Percentiles rank a stretch among this genome's conserved stretches.
Conservation (phyloP, 92 coral and sea anemone genomes). For the Epizoanthus rinbou region DNA sequence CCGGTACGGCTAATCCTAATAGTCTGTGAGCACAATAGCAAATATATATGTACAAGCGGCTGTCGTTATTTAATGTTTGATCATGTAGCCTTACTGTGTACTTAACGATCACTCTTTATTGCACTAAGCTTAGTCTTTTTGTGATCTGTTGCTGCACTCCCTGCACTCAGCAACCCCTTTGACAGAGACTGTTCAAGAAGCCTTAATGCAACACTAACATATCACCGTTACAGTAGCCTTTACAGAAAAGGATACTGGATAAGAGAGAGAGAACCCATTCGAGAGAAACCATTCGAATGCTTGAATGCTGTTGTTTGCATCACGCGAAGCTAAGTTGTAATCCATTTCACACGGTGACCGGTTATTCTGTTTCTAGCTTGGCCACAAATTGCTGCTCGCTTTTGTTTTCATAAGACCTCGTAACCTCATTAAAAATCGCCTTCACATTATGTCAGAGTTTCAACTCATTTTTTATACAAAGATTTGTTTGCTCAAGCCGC, state of each 20-base stretch:
- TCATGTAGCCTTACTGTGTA: background rate
- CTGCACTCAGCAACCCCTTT: background rate
- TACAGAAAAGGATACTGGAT: no score
- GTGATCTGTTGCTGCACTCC: background rate
- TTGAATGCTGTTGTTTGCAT: conserved; percentile 1
- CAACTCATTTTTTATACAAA: conserved; percentile 14
- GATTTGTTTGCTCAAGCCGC: conserved; percentile 24
- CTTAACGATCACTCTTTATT: conserved; percentile 18
- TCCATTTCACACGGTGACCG: conserved; percentile 15
- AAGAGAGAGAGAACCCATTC: background rate
- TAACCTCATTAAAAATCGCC: conserved; percentile 13
- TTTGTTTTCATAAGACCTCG: no score
- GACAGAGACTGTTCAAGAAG: background rate
- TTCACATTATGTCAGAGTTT: background rate
- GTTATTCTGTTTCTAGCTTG: background rate
- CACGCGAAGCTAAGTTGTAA: conserved; percentile 8
- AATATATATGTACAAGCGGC: conserved; percentile 21
- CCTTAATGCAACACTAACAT: background rate
- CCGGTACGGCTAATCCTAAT: conserved; percentile 4
- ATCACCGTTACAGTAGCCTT: no score
- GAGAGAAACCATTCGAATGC: conserved; percentile 28
- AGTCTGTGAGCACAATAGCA: conserved; percentile 24
- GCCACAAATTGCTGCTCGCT: background rate
- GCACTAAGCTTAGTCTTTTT: background rate
- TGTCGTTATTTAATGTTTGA: background rate